Evolutionary conservation across 2,888 invertebrate species (phyloP), one percentile per base, ranked within the genome.

Genomic region (Bimastos eiseni): DNA sequence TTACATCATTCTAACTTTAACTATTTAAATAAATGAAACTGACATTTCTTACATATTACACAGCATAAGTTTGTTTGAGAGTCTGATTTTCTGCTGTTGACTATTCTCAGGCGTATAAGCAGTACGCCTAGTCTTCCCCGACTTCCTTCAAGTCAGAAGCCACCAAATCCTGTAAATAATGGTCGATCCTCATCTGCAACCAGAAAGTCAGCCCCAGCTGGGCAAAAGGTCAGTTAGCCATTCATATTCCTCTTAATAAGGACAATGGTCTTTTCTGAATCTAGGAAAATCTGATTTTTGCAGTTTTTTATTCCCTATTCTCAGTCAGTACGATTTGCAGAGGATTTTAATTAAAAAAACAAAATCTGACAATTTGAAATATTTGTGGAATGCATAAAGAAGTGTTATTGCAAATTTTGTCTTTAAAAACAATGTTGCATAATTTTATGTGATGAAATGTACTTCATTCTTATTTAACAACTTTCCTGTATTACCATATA

Each of bases 51-150:
- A 30, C 24, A 11, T 55, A 30, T 55, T 55, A 30, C 30, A 30
- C 55, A 55, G 30, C 5, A 30, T 3, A 24, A 55, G 55, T 55
- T 55, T 55, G 30, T 30, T 55, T 55, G 30, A 70, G 30, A 70
- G n/a, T 17, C 70, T 70, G 11, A 70, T 70, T 86, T 33, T 86
- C 13, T 19, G 34, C 17, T 86, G 86, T 36, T 86, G 86, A 21
- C 15, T 34, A 5, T 36, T 86, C 0, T 19, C 24, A 86, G 86
- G 21, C 86, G 86, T 36, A 86, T 86, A 6, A 37, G 36, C 86
- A 86, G 86, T 86, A 86, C 37, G 13, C 86, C 86, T 36, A 86
- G 86, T 86, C 86, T 86, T 86, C 86, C 86, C 21, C 86, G 86
- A 37, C 86, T 86, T 86, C 86, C 86, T 6, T 86, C 86, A 36